Conservation (phyloP, 2,888 invertebrate genomes). For the Escarpia spicata region DNA sequence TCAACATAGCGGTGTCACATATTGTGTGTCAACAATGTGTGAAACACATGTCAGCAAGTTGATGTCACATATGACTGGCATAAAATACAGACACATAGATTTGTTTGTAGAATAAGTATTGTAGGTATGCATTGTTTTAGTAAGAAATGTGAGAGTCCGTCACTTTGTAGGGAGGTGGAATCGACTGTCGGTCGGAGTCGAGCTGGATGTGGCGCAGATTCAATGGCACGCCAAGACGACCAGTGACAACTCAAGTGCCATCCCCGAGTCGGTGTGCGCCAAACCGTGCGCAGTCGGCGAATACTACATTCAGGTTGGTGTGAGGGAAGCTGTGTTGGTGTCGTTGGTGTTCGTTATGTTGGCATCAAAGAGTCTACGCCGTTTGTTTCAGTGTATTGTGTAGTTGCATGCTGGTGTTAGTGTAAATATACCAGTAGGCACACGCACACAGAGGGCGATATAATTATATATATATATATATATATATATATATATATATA, state of each 20-base stretch:
- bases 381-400: too few relatives aligned
- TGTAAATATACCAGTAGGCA: too few relatives aligned
- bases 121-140: background rate
- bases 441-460: too few relatives aligned
- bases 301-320: conserved; percentile 24
- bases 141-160: background rate
- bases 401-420: too few relatives aligned
- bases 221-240: background rate
- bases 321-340: background rate
- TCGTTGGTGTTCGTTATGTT: background rate
- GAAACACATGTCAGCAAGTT: too few relatives aligned
- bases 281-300: conserved; percentile 35
- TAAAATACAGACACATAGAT: background rate
- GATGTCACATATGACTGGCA: too few relatives aligned
- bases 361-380: too few relatives aligned
- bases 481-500: too few relatives aligned
- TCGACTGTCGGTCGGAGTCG: background rate
- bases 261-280: conserved; percentile 39
- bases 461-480: too few relatives aligned
- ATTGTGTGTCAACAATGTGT: too few relatives aligned
- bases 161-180: background rate
- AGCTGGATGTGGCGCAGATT: background rate
- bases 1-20: too few relatives aligned
- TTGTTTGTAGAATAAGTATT: background rate
- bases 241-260: background rate